Base-by-base conservation (phyloP, 2,797 vertebrate genomes). In the Sebastolobus altivelis region DNA sequence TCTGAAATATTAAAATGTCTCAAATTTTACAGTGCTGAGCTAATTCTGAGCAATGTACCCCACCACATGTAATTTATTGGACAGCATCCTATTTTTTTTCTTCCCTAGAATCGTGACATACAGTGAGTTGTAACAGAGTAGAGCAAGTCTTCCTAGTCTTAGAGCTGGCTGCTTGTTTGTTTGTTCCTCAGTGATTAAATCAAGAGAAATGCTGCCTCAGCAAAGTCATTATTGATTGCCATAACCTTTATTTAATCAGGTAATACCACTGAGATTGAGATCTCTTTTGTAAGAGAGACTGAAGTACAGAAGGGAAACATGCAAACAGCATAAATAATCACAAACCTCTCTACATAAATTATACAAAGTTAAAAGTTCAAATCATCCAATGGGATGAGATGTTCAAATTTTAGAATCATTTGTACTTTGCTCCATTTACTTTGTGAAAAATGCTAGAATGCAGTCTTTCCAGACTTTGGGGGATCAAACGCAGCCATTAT, bases 161-260 rank as follows among this genome's bases (percentile, higher is more conserved):
- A 2, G 18, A 76, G 49, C 46, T 4, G 14, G 62, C 33, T 2
- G 46, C 46, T 65, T 71, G 49, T 82, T 80, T 80, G 60, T 80
- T 63, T 61, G 59, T 37, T 68, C n/a, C 38, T 79, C 14, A 1
- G 20, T 79, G 67, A 78, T 83, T 83, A 18, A 81, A 86, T 82
- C 56, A 74, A 62, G 56, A 78, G 68, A 61, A 58, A 79, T 22
- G 75, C 67, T 73, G 54, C 73, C 49, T 82, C 65, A 73, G 73
- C 83, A 78, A 55, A 46, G 33, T 55, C 68, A 43, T 76, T 18
- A 79, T 62, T 81, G 75, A 83, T 85, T 68, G 79, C 56, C 33
- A 77, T 70, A 78, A 78, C 63, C 62, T 73, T 78, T 13, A 54
- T 82, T 77, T 80, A 81, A 81, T 88, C 75, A 80, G 77, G 46